Evolutionary conservation across 1,140 invertebrate species (phyloP), one percentile per base, ranked within the genome.

Genomic region (Drosophila busckii): DNA sequence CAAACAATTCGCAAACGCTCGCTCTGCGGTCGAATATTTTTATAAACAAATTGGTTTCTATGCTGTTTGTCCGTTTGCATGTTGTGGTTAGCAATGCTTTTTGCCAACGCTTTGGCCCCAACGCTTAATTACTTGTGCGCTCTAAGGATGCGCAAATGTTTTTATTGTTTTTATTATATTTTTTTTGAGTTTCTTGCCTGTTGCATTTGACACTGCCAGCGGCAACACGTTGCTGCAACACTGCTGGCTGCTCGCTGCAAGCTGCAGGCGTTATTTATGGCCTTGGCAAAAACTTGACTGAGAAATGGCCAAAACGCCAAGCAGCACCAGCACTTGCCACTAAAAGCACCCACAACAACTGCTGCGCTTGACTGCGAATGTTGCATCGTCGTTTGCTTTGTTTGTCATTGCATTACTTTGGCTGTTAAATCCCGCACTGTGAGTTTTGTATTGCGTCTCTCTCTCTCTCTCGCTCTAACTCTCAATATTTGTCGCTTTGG

Each of bases 401-500:
- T 80, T 80, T 80, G 69, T 82, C 75, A 65, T 69, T 80, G 75
- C 75, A 80, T 80, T 80, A 80, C 75, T 80, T 80, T 75, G 75
- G 55, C 75, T 44, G 69, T 58, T 75, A 82, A 80, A 75, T 70
- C 75, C 64, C 56, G 35, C 29, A 52, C 69, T 23, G 45, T n/a
- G 69, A 61, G 75, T 59, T 82, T 69, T 58, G 59, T 59, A 52
- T 58, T 64, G 56, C 71, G 55, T 44, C 53, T 19, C 37, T 41
- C 8, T 19, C 17, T 17, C 28, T 20, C 50, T 10, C 26, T 38
- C 25, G 20, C 45, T 15, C 10, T 16, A 31, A 42, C 70, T 70
- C 55, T 58, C 73, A 82, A 80, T 80, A 80, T 80, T 80, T 80
- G 75, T 80, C 75, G 75, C 75, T 80, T 82, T 80, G 29, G 75